Conservation (phyloP, 2,888 invertebrate genomes). For the Quadroppia sp. region DNA sequence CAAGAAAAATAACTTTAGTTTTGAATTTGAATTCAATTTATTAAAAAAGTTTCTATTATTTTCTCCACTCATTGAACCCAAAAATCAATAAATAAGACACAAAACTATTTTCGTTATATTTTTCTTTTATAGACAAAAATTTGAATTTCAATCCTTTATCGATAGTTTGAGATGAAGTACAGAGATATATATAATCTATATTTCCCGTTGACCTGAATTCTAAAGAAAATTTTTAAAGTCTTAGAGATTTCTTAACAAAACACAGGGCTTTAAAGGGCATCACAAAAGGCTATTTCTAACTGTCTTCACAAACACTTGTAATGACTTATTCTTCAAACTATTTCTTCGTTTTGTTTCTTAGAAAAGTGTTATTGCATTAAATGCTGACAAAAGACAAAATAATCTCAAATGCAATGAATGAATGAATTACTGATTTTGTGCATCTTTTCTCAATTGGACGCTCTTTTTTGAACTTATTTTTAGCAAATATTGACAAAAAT, state of each 20-base stretch:
- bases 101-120: not conserved
- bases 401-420: not conserved
- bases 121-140: not conserved
- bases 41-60: not conserved
- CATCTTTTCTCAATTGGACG: not conserved
- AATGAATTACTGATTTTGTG: not conserved
- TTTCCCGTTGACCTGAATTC: too few species aligned
- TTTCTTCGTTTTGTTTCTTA: not conserved
- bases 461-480: not conserved
- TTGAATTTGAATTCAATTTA: constrained; percentile 13
- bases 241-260: too few species aligned
- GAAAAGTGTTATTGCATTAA: not conserved
- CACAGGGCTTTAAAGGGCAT: too few species aligned
- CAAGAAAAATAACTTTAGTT: constrained; percentile 4
- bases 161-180: not conserved
- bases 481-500: constrained; percentile 9
- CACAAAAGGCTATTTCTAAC: too few species aligned
- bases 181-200: not conserved
- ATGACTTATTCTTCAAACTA: not conserved
- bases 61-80: not conserved
- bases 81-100: not conserved
- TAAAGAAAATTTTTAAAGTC: too few species aligned
- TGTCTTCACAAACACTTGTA: not conserved
- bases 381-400: not conserved
- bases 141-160: not conserved